Evolutionary conservation across 2,113 vertebrate genomes (phyloP).

Genomic region (Corythoichthys haematopterus): DNA sequence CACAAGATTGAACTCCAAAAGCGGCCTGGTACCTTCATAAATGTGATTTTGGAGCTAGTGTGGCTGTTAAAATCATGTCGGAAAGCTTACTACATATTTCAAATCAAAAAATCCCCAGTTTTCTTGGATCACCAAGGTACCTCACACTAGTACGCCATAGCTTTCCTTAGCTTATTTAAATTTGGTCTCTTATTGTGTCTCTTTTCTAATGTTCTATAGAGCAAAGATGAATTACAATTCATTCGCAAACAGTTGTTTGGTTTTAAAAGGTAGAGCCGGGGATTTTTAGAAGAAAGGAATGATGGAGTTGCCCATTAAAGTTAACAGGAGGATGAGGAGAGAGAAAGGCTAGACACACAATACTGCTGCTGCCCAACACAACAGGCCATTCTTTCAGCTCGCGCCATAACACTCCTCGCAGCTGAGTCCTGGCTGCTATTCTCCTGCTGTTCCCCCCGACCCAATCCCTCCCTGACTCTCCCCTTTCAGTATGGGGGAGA

Average conservation of each 20-base stretch:
- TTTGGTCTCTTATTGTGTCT: background rate
- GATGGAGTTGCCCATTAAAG: slow-evolving; percentile 45
- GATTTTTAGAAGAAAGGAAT: slow-evolving; percentile 38
- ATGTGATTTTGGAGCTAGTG: too few relatives aligned
- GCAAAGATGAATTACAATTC: slow-evolving; percentile 16
- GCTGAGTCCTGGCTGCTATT: slow-evolving; percentile 69
- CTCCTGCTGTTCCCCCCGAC: slow-evolving; percentile 63
- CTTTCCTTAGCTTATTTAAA: background rate
- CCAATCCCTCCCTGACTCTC: slow-evolving; percentile 45
- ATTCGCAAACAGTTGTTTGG: background rate
- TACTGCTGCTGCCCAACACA: slow-evolving; percentile 69
- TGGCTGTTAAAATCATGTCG: too few relatives aligned
- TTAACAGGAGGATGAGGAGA: slow-evolving; percentile 31
- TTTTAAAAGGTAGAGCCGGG: slow-evolving; percentile 13
- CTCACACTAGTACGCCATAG: background rate
- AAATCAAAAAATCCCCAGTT: too few relatives aligned
- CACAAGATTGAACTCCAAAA: too few relatives aligned
- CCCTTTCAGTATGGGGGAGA: slow-evolving; percentile 50
- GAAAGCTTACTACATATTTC: too few relatives aligned
- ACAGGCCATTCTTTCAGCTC: slow-evolving; percentile 79
- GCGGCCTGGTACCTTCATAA: too few relatives aligned
- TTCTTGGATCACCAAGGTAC: background rate
- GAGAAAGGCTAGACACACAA: slow-evolving; percentile 59
- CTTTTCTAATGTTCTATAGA: background rate
- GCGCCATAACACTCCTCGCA: slow-evolving; percentile 70